phyloP scores from a whole-genome alignment of 2,797 vertebrate genomes.

The Chaetodon trifasciatus region DNA sequence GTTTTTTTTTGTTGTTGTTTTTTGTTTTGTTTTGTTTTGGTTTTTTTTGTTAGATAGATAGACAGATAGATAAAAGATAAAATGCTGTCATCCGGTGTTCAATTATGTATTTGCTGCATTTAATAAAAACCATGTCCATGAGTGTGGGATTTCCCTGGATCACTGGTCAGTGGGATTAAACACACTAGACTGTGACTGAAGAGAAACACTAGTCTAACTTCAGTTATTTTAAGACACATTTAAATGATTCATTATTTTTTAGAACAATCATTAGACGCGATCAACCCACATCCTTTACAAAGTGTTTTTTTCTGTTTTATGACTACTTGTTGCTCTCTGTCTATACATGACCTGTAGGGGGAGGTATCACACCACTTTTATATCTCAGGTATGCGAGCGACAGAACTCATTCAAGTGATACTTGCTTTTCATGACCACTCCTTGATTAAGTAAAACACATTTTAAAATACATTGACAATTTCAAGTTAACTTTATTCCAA shows the following conservation, averaged over 20 bases:
- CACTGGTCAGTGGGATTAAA: not conserved
- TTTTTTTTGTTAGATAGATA: too few species aligned
- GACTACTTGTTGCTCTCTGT: slow-evolving; percentile 46
- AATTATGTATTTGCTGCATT: not conserved
- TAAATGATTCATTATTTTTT: not conserved
- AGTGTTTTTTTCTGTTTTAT: not conserved
- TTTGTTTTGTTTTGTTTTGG: too few species aligned
- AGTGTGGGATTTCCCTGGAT: not conserved
- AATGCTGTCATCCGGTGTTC: not conserved
- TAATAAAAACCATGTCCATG: not conserved
- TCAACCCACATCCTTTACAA: not conserved
- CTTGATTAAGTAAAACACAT: not conserved
- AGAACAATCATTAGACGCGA: not conserved
- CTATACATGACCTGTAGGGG: slow-evolving; percentile 58
- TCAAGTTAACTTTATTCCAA: not conserved
- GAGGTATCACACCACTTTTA: slow-evolving; percentile 42
- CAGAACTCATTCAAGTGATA: not conserved
- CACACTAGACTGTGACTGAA: not conserved
- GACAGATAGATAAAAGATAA: not conserved
- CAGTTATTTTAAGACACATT: not conserved
- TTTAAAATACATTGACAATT: not conserved
- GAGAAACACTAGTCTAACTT: not conserved
- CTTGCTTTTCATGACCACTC: not conserved
- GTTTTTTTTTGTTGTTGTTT: too few species aligned
- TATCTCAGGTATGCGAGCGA: not conserved